phyloP scores from a whole-genome alignment of 2,113 vertebrate genomes.

The Panthera uncia region DNA sequence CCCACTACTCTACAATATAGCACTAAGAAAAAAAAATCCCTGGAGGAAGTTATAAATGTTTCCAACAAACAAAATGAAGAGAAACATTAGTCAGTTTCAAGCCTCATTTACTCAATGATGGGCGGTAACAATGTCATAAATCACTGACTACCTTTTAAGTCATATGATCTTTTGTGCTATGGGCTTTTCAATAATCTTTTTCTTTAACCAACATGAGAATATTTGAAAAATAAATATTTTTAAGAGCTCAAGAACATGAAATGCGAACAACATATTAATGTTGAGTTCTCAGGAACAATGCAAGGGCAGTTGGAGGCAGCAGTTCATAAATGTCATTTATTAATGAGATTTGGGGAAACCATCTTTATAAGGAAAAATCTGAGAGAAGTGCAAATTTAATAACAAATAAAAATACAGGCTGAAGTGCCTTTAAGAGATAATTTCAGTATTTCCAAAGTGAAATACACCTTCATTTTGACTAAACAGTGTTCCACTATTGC shows the following conservation, averaged over 20 bases:
- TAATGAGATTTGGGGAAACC: slow-evolving; percentile 51
- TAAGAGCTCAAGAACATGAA: slow-evolving; percentile 52
- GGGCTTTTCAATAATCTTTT: slow-evolving; percentile 81
- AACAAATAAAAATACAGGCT: slow-evolving; percentile 21
- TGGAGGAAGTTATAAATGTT: slow-evolving; percentile 83
- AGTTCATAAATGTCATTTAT: slow-evolving; percentile 51
- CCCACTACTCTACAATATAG: slow-evolving; percentile 55
- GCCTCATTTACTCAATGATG: slow-evolving; percentile 84
- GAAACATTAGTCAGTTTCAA: slow-evolving; percentile 85
- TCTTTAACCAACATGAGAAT: slow-evolving; percentile 72
- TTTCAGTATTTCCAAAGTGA: slow-evolving; percentile 52
- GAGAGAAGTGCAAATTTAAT: slow-evolving; percentile 28
- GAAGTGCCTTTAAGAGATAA: slow-evolving; percentile 33
- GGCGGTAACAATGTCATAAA: slow-evolving; percentile 83
- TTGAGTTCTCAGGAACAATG: slow-evolving; percentile 61
- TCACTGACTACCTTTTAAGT: slow-evolving; percentile 82
- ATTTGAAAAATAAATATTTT: slow-evolving; percentile 82
- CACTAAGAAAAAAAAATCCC: slow-evolving; percentile 73
- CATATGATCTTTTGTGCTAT: slow-evolving; percentile 73
- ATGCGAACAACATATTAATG: slow-evolving; percentile 59
- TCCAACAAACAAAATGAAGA: slow-evolving; percentile 85
- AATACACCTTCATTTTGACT: background rate
- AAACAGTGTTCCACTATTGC: background rate
- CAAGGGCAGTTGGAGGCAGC: background rate
- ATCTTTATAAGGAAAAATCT: slow-evolving; percentile 31